Evolutionary conservation across 2,888 invertebrate genomes (phyloP).

Genomic region (Tachina fera): DNA sequence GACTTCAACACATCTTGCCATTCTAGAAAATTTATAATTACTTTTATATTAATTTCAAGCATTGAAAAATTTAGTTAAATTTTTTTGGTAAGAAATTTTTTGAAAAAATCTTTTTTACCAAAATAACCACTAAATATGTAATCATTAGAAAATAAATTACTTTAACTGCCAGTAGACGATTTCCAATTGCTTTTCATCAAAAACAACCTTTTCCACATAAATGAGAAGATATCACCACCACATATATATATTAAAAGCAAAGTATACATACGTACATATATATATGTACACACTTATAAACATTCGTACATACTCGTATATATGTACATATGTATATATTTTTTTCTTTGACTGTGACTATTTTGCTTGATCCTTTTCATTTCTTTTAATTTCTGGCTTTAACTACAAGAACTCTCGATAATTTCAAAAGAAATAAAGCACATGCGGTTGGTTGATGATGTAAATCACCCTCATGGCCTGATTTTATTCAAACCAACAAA

Average conservation of each 20-base stretch:
- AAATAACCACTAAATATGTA: not conserved
- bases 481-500: constrained; percentile 49
- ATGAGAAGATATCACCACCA: not conserved
- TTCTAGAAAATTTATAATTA: no score
- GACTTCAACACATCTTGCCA: no score
- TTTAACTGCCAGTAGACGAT: not conserved
- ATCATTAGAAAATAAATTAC: not conserved
- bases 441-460: constrained; percentile 64
- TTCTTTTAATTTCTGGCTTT: constrained; percentile 33
- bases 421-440: constrained; percentile 46
- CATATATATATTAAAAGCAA: not conserved
- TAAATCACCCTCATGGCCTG: constrained; percentile 72
- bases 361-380: constrained; percentile 57
- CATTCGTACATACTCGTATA: no score
- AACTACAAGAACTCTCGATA: constrained; percentile 23
- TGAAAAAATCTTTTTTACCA: not conserved
- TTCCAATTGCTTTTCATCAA: not conserved
- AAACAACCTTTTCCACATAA: not conserved
- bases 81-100: not conserved
- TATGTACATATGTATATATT: not conserved
- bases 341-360: constrained; percentile 35
- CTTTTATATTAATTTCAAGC: no score
- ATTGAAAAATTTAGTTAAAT: no score
- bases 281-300: no score
- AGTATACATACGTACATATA: not conserved